A percentile compares a stretch with the other conserved stretches of the same genome.
These are phyloP conservation scores for Drosophila triauraria DNA, from an alignment of 1,140 invertebrate genomes.

Conservation along the genomic window DNA sequence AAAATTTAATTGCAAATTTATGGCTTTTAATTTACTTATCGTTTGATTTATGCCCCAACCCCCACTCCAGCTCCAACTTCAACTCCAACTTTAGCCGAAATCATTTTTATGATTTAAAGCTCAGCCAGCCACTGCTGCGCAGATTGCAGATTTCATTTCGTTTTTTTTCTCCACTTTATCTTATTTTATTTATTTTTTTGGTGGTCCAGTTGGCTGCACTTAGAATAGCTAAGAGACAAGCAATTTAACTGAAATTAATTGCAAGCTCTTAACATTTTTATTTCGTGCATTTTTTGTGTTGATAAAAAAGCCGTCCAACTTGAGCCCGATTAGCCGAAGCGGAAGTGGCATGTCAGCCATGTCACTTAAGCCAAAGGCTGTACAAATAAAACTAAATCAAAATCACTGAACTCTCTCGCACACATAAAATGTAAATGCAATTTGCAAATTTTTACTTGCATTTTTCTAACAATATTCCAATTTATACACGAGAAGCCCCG, in stretches of 20 bases:
- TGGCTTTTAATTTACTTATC: conserved; percentile 83
- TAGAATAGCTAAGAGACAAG: conserved; percentile 58
- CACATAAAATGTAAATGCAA: conserved; percentile 36
- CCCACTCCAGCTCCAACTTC: neutral
- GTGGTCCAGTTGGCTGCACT: conserved; percentile 57
- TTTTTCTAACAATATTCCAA: conserved; percentile 71
- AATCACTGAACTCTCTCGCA: conserved; percentile 13
- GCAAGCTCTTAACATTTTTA: conserved; percentile 47
- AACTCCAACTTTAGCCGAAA: conserved; percentile 14
- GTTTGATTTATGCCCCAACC: conserved; percentile 71
- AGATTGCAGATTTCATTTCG: conserved; percentile 27
- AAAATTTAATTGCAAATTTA: conserved; percentile 84
- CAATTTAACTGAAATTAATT: conserved; percentile 65
- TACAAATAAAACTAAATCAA: conserved; percentile 26
- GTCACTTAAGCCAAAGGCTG: conserved; percentile 26
- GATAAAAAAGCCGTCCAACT: conserved; percentile 59
- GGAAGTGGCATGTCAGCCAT: conserved; percentile 61
- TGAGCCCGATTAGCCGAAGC: conserved; percentile 51
- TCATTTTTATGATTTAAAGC: conserved; percentile 59
- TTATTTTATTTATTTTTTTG: conserved; percentile 21
- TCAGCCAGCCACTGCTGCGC: conserved; percentile 16
- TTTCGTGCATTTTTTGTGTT: conserved; percentile 25
- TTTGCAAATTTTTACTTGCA: conserved; percentile 45
- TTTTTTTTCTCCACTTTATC: conserved; percentile 23
- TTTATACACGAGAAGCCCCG: conserved; percentile 46